These are phyloP conservation scores for Zophobas atratus DNA, from an alignment of 1,140 invertebrate species.

Conservation along the genomic window DNA sequence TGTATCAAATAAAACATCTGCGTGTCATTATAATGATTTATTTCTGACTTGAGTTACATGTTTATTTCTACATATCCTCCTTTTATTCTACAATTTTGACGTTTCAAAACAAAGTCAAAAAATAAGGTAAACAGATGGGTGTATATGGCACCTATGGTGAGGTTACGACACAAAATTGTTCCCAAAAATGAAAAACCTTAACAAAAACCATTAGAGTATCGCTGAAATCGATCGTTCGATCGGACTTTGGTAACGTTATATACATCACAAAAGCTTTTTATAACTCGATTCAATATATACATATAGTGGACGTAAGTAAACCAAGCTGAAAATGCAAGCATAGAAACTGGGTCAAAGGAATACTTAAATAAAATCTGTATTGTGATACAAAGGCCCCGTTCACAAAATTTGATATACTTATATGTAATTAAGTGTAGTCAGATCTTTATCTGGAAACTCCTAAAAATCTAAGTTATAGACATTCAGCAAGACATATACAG, in stretches of 20 bases:
- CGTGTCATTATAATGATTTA: conserved; percentile 26
- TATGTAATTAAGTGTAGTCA: conserved; percentile 8
- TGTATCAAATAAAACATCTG: not conserved
- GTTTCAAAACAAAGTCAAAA: conserved; percentile 38
- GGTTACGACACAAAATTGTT: conserved; percentile 51
- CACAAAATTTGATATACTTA: conserved; percentile 37
- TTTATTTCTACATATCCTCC: conserved; percentile 36
- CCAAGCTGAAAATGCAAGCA: conserved; percentile 23
- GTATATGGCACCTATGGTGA: conserved; percentile 53
- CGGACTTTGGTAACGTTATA: conserved; percentile 55
- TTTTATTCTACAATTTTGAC: conserved; percentile 35
- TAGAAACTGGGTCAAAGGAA: conserved; percentile 14
- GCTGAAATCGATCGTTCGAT: conserved; percentile 58
- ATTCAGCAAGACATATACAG: conserved; percentile 13
- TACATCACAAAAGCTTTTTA: conserved; percentile 51
- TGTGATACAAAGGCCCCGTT: conserved; percentile 41
- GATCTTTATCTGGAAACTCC: not conserved
- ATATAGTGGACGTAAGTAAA: conserved; percentile 54
- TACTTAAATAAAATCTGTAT: conserved; percentile 42
- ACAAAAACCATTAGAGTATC: conserved; percentile 51
- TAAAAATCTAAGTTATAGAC: conserved; percentile 7
- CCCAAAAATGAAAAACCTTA: conserved; percentile 49
- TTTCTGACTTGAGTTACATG: conserved; percentile 51
- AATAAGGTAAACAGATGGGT: conserved; percentile 39
- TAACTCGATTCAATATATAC: conserved; percentile 56